Evolutionary conservation across 2,888 invertebrate species (phyloP), one percentile per base, ranked within the genome.

Genomic region (Kryphioiulus occultus): DNA sequence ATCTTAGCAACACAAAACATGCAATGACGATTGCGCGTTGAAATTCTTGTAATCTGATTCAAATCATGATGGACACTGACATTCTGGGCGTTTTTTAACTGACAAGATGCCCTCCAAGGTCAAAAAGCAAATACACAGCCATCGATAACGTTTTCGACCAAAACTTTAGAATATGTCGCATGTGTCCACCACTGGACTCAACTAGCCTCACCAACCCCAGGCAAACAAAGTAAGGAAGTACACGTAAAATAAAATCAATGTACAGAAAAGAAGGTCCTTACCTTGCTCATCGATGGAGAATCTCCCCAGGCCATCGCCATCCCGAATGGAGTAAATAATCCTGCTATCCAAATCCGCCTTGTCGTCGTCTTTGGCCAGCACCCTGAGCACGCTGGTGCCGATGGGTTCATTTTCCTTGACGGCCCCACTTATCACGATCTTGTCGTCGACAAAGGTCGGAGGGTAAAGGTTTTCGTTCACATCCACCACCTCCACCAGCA

Each of bases 391-490:
- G 82, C 94, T 93, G 3, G 96, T 94, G 88, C 96, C 96, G 83
- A 95, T 93, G 9, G 95, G 94, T 90, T 95, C 94, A 92, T 97
- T 97, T 93, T 99, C 98, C 88, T 93, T 93, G 89, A 98, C 95
- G 90, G 93, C 93, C 86, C 95, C 96, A 89, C 94, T 92, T 89
- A 95, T 93, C 90, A 97, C 96, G 91, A 95, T 96, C 92, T 96
- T 96, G 87, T 94, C 94, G 12, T 68, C 68, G 68, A 68, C 26
- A 92, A 98, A 98, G 89, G 93, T 93, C 0, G 98, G 98, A 87
- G 97, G 94, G 92, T 95, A 95, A 88, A 95, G 93, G 92, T 98
- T 98, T 93, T 98, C 98, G 93, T 99, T 97, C 26, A 98, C 98
- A 93, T 99, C 98, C 90, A 96, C 95, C 89, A 93, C 92, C 92